Evolutionary conservation across 1,140 invertebrate genomes (phyloP), one percentile per base, ranked within the genome.

Genomic region (Proales similis): DNA sequence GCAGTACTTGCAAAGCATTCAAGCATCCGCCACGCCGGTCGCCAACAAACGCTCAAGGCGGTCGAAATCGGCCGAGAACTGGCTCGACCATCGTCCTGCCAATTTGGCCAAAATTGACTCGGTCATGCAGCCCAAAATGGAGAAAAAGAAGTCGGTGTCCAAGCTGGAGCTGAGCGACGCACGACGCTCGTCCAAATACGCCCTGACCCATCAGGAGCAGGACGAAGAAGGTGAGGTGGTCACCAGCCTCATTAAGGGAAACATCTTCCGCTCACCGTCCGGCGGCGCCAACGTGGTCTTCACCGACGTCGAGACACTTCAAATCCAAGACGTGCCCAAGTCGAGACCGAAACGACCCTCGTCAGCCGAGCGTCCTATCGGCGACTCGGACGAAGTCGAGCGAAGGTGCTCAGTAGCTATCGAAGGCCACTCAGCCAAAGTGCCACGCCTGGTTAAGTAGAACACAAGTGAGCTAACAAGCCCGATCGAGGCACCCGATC

Each of bases 141-240:
- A 64, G 12, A 26, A 19, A 26, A 57, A 57, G 45, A 57, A 57
- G 30, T 57, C 51, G 4, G 51, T 57, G 2, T 42, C 36, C 19
- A 57, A 42, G 29, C 9, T 57, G 11, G 51, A 57, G 24, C 14
- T 57, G 3, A 20, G 45, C 11, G 51, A 57, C 30, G 51, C 51
- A 24, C 42, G 45, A 36, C 57, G 33, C 11, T 84, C 84, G 26
- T 85, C 83, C 0, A 90, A 90, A 72, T 97, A 97, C 72, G 86
- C 88, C 65, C 77, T 97, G 1, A 84, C 91, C 22, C 85, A 88
- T 0, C 91, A 96, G 76, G 85, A 90, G 66, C 83, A 86, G 36
- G 89, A 94, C 71, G 84, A 85, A 0, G 84, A 86, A 68, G 93
- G 91, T 0, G 88, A 92, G 71, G 74, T 97, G 2, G 87, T 91